Conservation (phyloP, 2,888 invertebrate species). For the Linnaemya vulpina region DNA sequence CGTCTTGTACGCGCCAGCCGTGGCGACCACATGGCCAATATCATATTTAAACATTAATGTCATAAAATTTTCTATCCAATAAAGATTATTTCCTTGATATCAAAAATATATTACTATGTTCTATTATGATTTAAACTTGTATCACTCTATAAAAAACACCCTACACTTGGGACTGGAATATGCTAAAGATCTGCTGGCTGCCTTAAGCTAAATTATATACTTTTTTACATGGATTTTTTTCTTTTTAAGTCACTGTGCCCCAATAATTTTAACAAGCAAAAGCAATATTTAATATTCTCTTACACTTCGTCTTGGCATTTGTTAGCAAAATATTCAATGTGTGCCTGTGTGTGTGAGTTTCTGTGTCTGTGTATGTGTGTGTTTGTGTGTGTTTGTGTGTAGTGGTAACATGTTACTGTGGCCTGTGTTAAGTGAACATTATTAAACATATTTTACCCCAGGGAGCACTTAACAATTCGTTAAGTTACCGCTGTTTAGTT, state of each 20-base stretch:
- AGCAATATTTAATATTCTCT: constrained; percentile 82
- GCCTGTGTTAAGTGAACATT: constrained; percentile 75
- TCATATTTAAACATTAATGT: too few relatives aligned
- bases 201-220: too few relatives aligned
- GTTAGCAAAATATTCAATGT: constrained; percentile 21
- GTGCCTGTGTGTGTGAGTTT: neutral
- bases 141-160: too few relatives aligned
- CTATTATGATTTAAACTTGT: too few relatives aligned
- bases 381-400: constrained; percentile 5
- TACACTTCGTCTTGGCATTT: constrained; percentile 68
- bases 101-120: too few relatives aligned
- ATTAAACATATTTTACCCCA: constrained; percentile 81
- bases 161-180: too few relatives aligned
- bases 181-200: too few relatives aligned
- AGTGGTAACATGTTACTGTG: constrained; percentile 38
- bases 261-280: constrained; percentile 80
- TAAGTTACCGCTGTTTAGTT: constrained; percentile 71
- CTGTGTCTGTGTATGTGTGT: neutral
- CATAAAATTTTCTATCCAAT: too few relatives aligned
- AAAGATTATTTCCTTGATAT: too few relatives aligned
- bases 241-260: constrained; percentile 35
- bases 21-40: too few relatives aligned
- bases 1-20: too few relatives aligned
- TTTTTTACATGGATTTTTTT: neutral
- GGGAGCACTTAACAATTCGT: constrained; percentile 80